Evolutionary conservation across 2,113 vertebrate species (phyloP).

Genomic region (Vombatus ursinus): DNA sequence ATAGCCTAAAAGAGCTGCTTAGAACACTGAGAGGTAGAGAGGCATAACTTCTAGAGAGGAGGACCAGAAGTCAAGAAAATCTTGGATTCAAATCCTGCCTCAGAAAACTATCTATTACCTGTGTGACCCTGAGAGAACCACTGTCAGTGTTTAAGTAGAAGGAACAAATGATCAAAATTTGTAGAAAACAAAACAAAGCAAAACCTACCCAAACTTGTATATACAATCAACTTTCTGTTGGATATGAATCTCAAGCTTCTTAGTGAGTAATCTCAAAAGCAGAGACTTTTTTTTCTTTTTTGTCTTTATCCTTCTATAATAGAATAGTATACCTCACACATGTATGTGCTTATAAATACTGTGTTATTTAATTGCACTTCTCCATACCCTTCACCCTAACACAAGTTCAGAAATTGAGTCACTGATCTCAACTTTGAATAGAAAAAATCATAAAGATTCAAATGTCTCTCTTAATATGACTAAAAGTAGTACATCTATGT

Average conservation of each 20-base stretch:
- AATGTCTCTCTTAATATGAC: not conserved
- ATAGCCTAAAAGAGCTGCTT: not conserved
- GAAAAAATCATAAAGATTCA: not conserved
- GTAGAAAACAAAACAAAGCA: not conserved
- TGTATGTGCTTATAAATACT: not conserved
- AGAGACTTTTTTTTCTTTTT: not conserved
- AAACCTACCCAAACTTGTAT: not conserved
- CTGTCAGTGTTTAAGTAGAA: not conserved
- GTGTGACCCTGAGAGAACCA: not conserved
- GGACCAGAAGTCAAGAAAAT: not conserved
- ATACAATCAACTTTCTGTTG: not conserved
- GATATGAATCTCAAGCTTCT: not conserved
- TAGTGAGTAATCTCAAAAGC: not conserved
- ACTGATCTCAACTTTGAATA: not conserved
- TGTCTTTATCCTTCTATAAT: not conserved
- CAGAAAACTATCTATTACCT: not conserved
- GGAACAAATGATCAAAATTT: not conserved
- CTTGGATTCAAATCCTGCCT: not conserved
- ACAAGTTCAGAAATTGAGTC: not conserved
- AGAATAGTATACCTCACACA: not conserved
- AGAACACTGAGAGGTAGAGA: not conserved
- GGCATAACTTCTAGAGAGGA: not conserved
- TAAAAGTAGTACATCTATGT: not conserved
- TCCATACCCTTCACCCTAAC: not conserved
- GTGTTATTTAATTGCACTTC: not conserved